These are phyloP conservation scores for Asarcornis scutulata DNA, from an alignment of 2,113 vertebrate genomes.

Conservation along the genomic window DNA sequence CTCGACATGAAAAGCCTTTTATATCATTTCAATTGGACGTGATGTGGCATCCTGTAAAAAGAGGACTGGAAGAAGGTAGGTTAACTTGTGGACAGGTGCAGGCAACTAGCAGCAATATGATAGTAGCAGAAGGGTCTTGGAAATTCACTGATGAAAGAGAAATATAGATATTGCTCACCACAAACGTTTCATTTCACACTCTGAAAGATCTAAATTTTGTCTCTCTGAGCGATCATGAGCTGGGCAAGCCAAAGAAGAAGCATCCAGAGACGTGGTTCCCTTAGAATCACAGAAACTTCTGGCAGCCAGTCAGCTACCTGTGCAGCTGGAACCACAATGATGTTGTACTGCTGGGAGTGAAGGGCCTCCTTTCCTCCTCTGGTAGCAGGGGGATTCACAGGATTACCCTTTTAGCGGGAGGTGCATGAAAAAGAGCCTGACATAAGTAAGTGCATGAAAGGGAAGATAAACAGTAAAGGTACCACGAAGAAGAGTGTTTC, in stretches of 20 bases:
- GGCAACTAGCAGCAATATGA: not conserved
- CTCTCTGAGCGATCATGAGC: not conserved
- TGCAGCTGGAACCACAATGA: not conserved
- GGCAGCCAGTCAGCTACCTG: not conserved
- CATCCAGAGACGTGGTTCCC: not conserved
- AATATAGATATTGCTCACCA: not conserved
- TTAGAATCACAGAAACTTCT: not conserved
- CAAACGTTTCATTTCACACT: not conserved
- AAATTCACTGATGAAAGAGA: not conserved
- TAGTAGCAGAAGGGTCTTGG: not conserved
- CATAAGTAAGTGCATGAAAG: too few species aligned
- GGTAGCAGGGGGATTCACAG: not conserved
- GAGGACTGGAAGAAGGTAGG: not conserved
- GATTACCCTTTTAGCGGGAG: not conserved
- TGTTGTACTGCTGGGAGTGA: accelerated
- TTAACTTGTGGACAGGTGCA: not conserved
- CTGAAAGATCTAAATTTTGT: not conserved
- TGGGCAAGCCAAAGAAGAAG: not conserved
- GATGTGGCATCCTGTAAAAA: not conserved
- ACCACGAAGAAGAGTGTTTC: not conserved
- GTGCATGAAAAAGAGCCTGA: not conserved
- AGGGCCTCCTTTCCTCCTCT: not conserved
- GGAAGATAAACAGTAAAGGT: not conserved
- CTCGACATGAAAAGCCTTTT: not conserved
- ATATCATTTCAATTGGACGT: not conserved